Conservation (phyloP, 2,113 vertebrate species). For the Cololabis saira region DNA sequence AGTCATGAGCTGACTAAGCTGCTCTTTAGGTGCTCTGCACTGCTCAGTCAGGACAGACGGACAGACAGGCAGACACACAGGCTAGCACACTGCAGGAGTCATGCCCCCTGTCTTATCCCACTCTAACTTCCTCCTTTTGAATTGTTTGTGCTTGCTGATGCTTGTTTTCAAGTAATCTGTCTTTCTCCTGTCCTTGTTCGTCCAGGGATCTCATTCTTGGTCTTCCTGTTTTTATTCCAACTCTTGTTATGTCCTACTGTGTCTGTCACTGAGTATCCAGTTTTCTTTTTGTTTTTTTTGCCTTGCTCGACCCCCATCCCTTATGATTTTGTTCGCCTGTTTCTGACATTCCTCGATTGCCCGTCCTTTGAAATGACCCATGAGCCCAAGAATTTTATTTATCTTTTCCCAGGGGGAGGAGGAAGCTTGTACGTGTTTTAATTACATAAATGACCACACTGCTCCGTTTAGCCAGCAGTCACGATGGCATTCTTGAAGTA, state of each 20-base stretch:
- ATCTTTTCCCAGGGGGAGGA: background rate
- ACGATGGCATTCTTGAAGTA: conserved; percentile 19
- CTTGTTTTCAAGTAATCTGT: conserved; percentile 15
- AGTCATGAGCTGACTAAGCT: conserved; percentile 62
- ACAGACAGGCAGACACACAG: no score
- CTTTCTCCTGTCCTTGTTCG: conserved; percentile 23
- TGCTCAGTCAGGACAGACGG: conserved; percentile 8
- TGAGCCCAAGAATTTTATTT: conserved; percentile 13
- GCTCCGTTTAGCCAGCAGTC: background rate
- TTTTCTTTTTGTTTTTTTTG: background rate
- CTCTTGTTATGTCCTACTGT: background rate
- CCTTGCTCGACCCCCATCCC: background rate
- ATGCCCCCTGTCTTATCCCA: conserved; percentile 30
- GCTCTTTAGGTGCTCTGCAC: conserved; percentile 38
- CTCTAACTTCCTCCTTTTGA: conserved; percentile 31
- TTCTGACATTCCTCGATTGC: conserved; percentile 22
- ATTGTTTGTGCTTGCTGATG: conserved; percentile 46
- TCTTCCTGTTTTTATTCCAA: conserved; percentile 61
- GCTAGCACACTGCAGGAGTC: conserved; percentile 31
- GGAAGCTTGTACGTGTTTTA: conserved; percentile 25
- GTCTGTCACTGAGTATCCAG: conserved; percentile 24
- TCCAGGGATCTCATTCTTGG: conserved; percentile 42
- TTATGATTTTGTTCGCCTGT: conserved; percentile 23
- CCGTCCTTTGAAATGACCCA: conserved; percentile 17
- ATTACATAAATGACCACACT: conserved; percentile 28